Evolutionary conservation across 2,888 invertebrate species (phyloP).

Genomic region (Seira sanloemensis): DNA sequence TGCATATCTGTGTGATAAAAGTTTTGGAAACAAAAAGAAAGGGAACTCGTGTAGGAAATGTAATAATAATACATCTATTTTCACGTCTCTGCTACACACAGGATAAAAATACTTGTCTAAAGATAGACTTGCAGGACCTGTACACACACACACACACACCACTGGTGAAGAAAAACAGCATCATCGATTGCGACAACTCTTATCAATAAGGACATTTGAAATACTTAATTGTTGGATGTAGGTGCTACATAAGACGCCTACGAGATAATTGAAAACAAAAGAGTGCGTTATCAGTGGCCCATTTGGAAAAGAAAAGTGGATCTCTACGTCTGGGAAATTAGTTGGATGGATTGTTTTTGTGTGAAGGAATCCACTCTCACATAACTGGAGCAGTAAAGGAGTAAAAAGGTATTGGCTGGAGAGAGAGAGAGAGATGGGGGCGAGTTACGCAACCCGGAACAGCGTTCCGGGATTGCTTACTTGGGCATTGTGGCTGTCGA

Average conservation of each 20-base stretch:
- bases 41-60: slow-evolving; percentile 19
- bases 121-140: not conserved
- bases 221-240: too few relatives aligned
- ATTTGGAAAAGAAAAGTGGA: not conserved
- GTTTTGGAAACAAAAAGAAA: slow-evolving; percentile 29
- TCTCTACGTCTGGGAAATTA: not conserved
- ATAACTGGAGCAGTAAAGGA: slow-evolving; percentile 19
- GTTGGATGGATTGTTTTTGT: slow-evolving; percentile 34
- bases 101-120: not conserved
- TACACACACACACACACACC: too few relatives aligned
- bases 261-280: not conserved
- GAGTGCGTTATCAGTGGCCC: not conserved
- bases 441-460: slow-evolving; percentile 48
- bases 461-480: slow-evolving; percentile 46
- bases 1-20: slow-evolving; percentile 20
- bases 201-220: too few relatives aligned
- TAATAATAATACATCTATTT: not conserved
- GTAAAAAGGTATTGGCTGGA: too few relatives aligned
- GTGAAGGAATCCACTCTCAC: not conserved
- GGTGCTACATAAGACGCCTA: not conserved
- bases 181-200: not conserved
- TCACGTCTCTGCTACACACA: not conserved
- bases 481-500: slow-evolving; percentile 28
- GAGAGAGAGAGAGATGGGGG: slow-evolving; percentile 30
- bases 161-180: not conserved